Conservation (phyloP, 2,888 invertebrate species). For the Isotomurus palustris region DNA sequence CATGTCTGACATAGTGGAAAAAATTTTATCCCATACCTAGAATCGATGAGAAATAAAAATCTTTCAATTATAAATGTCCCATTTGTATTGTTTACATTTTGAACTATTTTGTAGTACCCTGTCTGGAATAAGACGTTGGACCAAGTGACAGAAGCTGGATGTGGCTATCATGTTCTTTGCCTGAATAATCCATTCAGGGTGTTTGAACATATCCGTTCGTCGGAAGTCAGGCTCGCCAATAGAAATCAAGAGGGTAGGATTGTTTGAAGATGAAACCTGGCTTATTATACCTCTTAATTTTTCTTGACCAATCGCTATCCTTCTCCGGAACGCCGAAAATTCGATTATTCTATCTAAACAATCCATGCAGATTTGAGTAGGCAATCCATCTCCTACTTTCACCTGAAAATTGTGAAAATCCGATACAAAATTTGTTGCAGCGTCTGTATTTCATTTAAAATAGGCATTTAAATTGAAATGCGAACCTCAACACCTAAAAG, state of each 20-base stretch:
- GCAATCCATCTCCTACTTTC: conserved; percentile 28
- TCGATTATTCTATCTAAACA: conserved; percentile 32
- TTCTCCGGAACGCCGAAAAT: conserved; percentile 35
- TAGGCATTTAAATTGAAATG: neutral
- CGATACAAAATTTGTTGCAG: no score
- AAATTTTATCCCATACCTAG: conserved; percentile 36
- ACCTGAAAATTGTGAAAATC: no score
- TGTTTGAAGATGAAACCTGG: conserved; percentile 27
- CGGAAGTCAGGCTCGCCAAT: conserved; percentile 34
- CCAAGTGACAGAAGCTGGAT: conserved; percentile 33
- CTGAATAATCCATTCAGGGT: conserved; percentile 24
- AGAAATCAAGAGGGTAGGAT: conserved; percentile 29
- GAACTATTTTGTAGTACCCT: conserved; percentile 11
- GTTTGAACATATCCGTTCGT: conserved; percentile 27
- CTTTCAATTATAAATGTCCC: neutral
- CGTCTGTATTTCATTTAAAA: neutral
- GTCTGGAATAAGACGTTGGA: conserved; percentile 23
- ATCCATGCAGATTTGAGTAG: conserved; percentile 27
- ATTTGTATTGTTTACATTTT: neutral
- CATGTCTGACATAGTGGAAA: conserved; percentile 22
- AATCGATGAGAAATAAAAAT: neutral
- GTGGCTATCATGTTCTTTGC: conserved; percentile 26
- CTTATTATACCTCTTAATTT: conserved; percentile 30
- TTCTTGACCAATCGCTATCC: conserved; percentile 28
- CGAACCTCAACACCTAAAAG: conserved; percentile 35